Evolutionary conservation across 2,888 invertebrate species (phyloP).

Genomic region (Leucophora obtusa): DNA sequence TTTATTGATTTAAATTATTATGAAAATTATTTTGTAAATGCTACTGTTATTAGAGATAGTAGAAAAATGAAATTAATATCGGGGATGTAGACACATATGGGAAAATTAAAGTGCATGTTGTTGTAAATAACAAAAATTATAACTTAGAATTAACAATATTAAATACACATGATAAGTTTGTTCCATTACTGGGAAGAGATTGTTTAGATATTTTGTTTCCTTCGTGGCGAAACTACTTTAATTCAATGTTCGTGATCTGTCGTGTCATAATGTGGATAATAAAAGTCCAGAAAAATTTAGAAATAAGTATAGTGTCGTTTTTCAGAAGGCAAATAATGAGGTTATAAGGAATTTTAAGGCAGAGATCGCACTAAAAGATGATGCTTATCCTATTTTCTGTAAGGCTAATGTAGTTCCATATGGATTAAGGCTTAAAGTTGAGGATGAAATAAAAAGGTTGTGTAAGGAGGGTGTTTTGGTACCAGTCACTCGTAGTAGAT

Average conservation of each 20-base stretch:
- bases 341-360: constrained; percentile 40
- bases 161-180: constrained; percentile 17
- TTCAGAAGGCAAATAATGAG: constrained; percentile 4
- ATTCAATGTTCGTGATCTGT: neutral
- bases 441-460: constrained; percentile 42
- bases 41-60: constrained; percentile 4
- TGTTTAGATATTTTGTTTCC: constrained; percentile 33
- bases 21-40: constrained; percentile 20
- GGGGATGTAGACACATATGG: constrained; percentile 15
- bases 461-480: constrained; percentile 37
- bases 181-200: constrained; percentile 24
- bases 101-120: constrained; percentile 3
- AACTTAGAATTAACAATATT: constrained; percentile 35
- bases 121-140: constrained; percentile 3
- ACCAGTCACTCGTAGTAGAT: constrained; percentile 44
- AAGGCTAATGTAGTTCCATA: constrained; percentile 47
- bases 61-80: constrained; percentile 36
- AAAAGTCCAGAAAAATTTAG: neutral
- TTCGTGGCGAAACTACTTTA: constrained; percentile 19
- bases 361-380: constrained; percentile 30
- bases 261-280: neutral
- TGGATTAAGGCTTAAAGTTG: constrained; percentile 37
- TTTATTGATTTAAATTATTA: constrained; percentile 7
- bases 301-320: constrained; percentile 9
- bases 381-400: constrained; percentile 32